Percentiles rank a stretch among this genome's conserved stretches.
Conservation (phyloP, 1,140 invertebrate genomes). For the Ips nitidus region DNA sequence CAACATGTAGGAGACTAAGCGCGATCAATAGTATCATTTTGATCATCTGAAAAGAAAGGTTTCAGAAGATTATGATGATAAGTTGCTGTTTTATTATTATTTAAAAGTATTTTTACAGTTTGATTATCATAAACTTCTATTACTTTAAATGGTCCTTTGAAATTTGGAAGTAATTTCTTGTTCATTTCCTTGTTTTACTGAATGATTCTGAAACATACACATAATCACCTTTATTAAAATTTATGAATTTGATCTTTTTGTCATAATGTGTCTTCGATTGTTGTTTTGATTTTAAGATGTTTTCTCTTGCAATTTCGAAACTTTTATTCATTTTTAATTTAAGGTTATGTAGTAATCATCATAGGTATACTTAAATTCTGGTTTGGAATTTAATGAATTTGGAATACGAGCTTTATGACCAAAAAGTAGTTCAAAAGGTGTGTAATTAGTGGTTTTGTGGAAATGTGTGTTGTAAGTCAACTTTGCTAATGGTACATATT, state of each 20-base stretch:
- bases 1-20: no score
- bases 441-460: slow-evolving; percentile 49
- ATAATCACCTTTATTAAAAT: slow-evolving; percentile 38
- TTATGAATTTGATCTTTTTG: slow-evolving; percentile 35
- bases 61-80: slow-evolving; percentile 39
- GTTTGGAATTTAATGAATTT: slow-evolving; percentile 28
- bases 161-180: slow-evolving; percentile 30
- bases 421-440: slow-evolving; percentile 53
- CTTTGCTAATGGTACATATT: slow-evolving; percentile 47
- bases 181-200: slow-evolving; percentile 18
- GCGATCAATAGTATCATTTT: no score
- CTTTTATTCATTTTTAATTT: slow-evolving; percentile 45
- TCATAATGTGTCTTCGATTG: slow-evolving; percentile 46
- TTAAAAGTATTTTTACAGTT: slow-evolving; percentile 26
- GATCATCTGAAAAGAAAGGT: slow-evolving; percentile 34
- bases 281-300: slow-evolving; percentile 39
- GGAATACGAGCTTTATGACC: slow-evolving; percentile 46
- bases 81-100: slow-evolving; percentile 24
- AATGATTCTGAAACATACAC: slow-evolving; percentile 34
- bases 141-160: slow-evolving; percentile 36
- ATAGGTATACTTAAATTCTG: slow-evolving; percentile 43
- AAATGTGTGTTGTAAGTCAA: slow-evolving; percentile 50
- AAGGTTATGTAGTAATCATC: slow-evolving; percentile 45
- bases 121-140: slow-evolving; percentile 29
- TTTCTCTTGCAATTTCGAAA: slow-evolving; percentile 45